Conservation (phyloP, 2,888 invertebrate genomes). For the Pteria penguin region DNA sequence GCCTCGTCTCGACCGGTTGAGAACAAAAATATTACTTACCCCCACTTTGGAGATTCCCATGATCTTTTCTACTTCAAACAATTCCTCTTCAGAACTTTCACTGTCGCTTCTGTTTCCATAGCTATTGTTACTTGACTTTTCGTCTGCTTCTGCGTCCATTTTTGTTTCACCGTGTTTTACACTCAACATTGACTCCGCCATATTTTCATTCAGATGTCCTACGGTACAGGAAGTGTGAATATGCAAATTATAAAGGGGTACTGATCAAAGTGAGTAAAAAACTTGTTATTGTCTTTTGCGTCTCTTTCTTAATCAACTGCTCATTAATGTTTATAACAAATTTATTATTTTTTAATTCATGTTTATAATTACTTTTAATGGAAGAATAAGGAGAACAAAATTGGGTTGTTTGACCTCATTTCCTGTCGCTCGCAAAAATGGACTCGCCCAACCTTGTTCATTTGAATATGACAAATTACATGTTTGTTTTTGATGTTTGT, state of each 20-base stretch:
- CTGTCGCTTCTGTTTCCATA: neutral
- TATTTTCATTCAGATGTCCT: slow-evolving; percentile 42
- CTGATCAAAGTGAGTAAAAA: neutral
- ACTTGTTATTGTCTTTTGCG: neutral
- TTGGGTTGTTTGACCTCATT: neutral
- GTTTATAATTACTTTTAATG: neutral
- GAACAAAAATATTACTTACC: slow-evolving; percentile 55
- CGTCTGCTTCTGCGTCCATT: slow-evolving; percentile 18
- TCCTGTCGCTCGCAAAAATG: neutral
- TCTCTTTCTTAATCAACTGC: no score
- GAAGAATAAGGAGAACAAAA: neutral
- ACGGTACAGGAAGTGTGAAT: slow-evolving; percentile 20
- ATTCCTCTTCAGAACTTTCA: slow-evolving; percentile 46
- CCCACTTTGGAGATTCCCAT: slow-evolving; percentile 61
- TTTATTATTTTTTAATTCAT: neutral
- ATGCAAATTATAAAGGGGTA: slow-evolving; percentile 1
- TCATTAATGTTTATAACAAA: neutral
- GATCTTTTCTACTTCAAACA: slow-evolving; percentile 70
- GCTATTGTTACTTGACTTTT: slow-evolving; percentile 1
- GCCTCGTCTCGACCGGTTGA: slow-evolving; percentile 1
- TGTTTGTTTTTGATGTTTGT: no score
- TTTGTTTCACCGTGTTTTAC: slow-evolving; percentile 6
- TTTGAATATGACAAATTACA: neutral
- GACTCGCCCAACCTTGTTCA: slow-evolving; percentile 6
- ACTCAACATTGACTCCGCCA: slow-evolving; percentile 37